Conservation (phyloP, 1,140 invertebrate species). For the Mactra quadrangularis region DNA sequence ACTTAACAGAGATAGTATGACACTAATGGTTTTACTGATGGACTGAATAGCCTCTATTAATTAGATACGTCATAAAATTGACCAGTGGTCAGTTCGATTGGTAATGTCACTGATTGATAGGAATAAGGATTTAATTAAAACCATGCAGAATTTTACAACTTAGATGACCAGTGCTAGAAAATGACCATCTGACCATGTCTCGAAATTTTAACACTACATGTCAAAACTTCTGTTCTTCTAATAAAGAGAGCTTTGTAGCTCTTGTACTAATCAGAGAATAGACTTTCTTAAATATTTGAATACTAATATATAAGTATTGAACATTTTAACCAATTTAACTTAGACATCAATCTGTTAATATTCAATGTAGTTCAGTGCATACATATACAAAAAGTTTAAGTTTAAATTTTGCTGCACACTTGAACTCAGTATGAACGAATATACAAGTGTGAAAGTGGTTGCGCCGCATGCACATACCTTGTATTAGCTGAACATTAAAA, state of each 20-base stretch:
- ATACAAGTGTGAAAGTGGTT: no score
- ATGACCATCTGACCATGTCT: neutral
- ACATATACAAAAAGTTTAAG: no score
- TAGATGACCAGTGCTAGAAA: neutral
- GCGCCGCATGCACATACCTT: no score
- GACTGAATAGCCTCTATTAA: slow-evolving; percentile 11
- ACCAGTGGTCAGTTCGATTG: neutral
- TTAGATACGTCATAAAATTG: neutral
- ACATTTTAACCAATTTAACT: no score
- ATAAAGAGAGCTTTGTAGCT: neutral
- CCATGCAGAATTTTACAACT: neutral
- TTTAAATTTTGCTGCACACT: no score
- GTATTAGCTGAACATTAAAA: no score
- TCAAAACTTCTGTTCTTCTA: neutral
- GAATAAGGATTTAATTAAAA: neutral
- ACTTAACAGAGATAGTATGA: neutral
- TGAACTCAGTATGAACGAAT: no score
- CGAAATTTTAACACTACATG: neutral
- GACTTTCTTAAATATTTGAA: no score
- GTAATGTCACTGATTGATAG: neutral
- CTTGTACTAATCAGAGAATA: no score
- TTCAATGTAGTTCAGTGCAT: no score
- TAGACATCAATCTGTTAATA: no score
- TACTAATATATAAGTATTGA: no score
- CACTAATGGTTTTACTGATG: slow-evolving; percentile 15